Evolutionary conservation across 2,888 invertebrate genomes (phyloP), one percentile per base, ranked within the genome.

Genomic region (Metacarcinus magister): DNA sequence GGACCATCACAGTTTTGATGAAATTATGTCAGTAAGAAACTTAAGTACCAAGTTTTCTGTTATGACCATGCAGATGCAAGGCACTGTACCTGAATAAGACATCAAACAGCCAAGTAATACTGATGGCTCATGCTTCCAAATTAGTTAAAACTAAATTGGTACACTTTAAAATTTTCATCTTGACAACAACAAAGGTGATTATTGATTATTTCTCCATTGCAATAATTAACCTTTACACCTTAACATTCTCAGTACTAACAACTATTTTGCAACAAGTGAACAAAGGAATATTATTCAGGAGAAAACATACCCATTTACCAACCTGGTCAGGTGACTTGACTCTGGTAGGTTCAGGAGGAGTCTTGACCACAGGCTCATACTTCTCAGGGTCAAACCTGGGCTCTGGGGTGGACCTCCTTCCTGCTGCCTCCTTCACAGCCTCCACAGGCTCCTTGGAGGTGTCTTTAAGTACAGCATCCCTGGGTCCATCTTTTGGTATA

Each of bases 311-410:
- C 96, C 96, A 94, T 97, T 96, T 95, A 96, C 96, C 96, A 97
- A 97, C 97, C 97, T 97, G 97, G 97, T 99, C 99, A 0, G 99
- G 99, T 19, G 99, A 99, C 98, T 99, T 99, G 97, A 99, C 99
- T 97, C 99, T 98, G 92, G 99, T 99, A 91, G 99, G 99, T 97
- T 99, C 99, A 92, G 99, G 99, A 0, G 99, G 99, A 39, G 99
- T 99, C 98, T 99, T 99, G 48, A 99, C 99, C 97, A 99, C 98
- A 90, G 98, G 98, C 97, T 98, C 98, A 96, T 97, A 97, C 95
- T 97, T 97, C 95, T 97, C 97, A 28, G 97, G 97, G 95, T 97
- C 97, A 89, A 97, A 97, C 43, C 97, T 91, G 2, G 97, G 97
- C 89, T 97, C 97, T 7, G 97, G 97, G 28, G 97, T 97, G 23